These are phyloP conservation scores for Malthinus seriepunctatus DNA, from an alignment of 2,888 invertebrate species.

Conservation along the genomic window DNA sequence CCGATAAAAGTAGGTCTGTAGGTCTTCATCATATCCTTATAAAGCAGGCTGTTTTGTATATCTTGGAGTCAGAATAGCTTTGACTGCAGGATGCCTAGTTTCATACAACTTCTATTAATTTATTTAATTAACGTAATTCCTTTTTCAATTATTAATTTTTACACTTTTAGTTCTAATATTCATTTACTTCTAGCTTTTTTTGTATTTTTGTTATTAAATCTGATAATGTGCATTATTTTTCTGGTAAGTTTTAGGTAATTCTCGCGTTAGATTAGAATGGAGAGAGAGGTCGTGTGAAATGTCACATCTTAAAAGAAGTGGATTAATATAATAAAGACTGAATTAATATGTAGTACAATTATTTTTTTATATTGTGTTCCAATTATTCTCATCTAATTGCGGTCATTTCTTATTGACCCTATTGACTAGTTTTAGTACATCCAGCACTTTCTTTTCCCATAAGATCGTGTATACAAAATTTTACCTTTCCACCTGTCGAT, in stretches of 20 bases:
- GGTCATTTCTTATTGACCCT: conserved; percentile 34
- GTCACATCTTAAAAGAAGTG: neutral
- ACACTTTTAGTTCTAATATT: neutral
- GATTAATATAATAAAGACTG: neutral
- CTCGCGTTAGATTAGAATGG: too few relatives aligned
- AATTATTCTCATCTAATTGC: conserved; percentile 13
- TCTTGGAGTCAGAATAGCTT: conserved; percentile 18
- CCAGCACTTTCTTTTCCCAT: conserved; percentile 48
- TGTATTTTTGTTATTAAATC: neutral
- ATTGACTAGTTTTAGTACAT: conserved; percentile 41
- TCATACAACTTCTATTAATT: neutral
- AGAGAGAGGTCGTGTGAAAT: too few relatives aligned
- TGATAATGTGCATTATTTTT: neutral
- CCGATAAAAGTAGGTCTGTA: conserved; percentile 44
- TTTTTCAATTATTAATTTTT: too few relatives aligned
- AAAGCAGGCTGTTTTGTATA: conserved; percentile 36
- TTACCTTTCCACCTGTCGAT: conserved; percentile 14
- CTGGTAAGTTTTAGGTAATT: too few relatives aligned
- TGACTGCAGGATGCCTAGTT: conserved; percentile 6
- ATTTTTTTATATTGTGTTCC: neutral
- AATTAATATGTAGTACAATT: neutral
- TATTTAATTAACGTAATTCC: neutral
- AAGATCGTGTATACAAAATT: conserved; percentile 14
- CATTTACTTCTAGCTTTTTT: neutral
- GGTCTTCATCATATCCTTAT: conserved; percentile 47